These are phyloP conservation scores for Cydia strobilella DNA, from an alignment of 1,140 invertebrate genomes.

Conservation along the genomic window DNA sequence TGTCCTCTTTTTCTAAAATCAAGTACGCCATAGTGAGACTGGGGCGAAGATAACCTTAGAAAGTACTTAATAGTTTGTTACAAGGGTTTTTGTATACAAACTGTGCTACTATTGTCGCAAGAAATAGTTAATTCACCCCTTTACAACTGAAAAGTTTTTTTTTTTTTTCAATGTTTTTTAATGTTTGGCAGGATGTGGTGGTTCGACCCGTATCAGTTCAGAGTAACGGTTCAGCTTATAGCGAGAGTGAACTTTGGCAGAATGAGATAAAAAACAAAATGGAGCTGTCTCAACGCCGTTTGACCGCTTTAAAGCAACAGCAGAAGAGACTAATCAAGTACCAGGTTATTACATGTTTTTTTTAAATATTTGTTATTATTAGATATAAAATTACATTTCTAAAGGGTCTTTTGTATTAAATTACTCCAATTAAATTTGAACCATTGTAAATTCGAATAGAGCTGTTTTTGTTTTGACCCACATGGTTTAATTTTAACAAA, in stretches of 20 bases:
- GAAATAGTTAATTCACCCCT: too few species aligned
- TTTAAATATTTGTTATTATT: background rate
- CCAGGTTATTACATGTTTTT: conserved; percentile 54
- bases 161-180: background rate
- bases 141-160: background rate
- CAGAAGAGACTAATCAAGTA: conserved; percentile 76
- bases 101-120: too few species aligned
- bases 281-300: conserved; percentile 73
- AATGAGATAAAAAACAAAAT: conserved; percentile 79
- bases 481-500: too few species aligned
- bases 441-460: too few species aligned
- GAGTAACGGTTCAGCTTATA: conserved; percentile 75
- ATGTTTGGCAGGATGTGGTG: conserved; percentile 59
- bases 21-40: too few species aligned
- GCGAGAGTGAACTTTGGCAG: conserved; percentile 79
- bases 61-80: too few species aligned
- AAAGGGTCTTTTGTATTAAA: too few species aligned
- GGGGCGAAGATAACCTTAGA: too few species aligned
- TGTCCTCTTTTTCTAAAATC: too few species aligned
- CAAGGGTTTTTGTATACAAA: too few species aligned
- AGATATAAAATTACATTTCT: background rate
- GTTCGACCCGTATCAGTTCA: conserved; percentile 74
- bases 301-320: conserved; percentile 74
- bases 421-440: too few species aligned
- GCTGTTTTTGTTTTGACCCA: too few species aligned